Evolutionary conservation across 2,797 vertebrate genomes (phyloP), one percentile per base, ranked within the genome.

Genomic region (Halcyon smyrnensis): DNA sequence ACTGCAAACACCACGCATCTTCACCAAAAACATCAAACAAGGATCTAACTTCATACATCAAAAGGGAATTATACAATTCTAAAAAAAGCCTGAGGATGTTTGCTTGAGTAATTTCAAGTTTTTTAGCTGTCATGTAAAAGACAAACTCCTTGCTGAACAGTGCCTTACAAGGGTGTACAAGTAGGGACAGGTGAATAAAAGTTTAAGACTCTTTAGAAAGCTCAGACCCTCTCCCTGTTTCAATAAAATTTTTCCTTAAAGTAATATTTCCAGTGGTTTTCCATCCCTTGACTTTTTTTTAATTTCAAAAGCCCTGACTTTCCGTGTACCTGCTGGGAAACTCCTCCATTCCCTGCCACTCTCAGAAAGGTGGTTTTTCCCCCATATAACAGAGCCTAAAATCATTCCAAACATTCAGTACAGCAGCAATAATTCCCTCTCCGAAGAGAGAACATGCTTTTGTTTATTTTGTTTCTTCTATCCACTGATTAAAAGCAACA

Each of bases 81-180:
- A 48, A 82, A 73, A 73, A 91, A 91, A 46, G 36, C 86, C 43
- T 8, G 34, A 87, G 87, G 69, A 89, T 81, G 43, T 93, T 92
- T 82, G 19, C 70, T 90, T 75, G 71, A 89, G 86, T 80, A 89
- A 75, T 87, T 70, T 90, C 53, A 91, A 92, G 87, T 8, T 69
- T 62, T 81, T 88, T 82, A 90, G 79, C 85, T 91, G 73, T 79
- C 87, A 67, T 12, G 43, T 76, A 81, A 91, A 82, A 89, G 87
- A 77, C 39, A 90, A 90, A 95, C 41, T 91, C 64, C 48, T 69
- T 3, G 0, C 15, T 92, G 64, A 90, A 74, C 41, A 51, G 71
- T 36, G 91, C 87, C 80, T 95, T 95, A 74, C 70, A 95, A 94
- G 41, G 24, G 8, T 53, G 19, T 63, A 90, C 80, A 94, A 77